Evolutionary conservation across 2,113 vertebrate species (phyloP).

Genomic region (Anthoscopus minutus): DNA sequence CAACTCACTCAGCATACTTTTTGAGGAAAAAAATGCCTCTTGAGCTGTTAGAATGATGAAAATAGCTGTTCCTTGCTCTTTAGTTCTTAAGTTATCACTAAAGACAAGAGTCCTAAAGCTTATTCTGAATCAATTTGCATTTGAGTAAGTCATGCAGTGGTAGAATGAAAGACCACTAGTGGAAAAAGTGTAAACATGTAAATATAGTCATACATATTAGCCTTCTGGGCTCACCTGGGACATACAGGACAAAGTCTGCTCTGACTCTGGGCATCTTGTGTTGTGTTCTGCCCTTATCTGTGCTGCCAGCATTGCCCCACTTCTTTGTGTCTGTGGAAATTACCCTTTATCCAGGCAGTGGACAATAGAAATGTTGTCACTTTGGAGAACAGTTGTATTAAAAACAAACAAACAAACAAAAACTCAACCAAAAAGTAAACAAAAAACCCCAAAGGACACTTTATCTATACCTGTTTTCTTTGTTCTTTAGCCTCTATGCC

Average conservation of each 20-base stretch:
- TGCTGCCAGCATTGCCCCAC: rapidly evolving
- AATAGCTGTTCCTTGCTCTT: neutral
- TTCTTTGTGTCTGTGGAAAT: neutral
- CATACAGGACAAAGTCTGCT: neutral
- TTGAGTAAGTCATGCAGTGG: neutral
- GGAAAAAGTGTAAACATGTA: neutral
- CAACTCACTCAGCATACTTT: neutral
- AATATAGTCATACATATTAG: neutral
- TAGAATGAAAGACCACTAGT: neutral
- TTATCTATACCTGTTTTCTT: neutral
- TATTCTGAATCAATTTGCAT: neutral
- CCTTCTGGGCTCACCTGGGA: neutral
- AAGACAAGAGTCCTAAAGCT: neutral
- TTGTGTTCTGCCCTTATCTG: neutral
- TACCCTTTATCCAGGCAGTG: neutral
- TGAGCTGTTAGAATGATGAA: neutral
- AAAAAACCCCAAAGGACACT: neutral
- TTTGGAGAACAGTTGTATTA: neutral
- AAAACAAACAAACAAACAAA: neutral
- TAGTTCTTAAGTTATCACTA: neutral
- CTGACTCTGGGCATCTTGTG: neutral
- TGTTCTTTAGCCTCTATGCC: neutral
- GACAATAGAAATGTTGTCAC: neutral
- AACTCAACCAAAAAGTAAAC: neutral
- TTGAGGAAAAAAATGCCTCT: neutral